Percentiles rank a stretch among this genome's conserved stretches.
These are phyloP conservation scores for Acronicta aceris DNA, from an alignment of 2,888 invertebrate species.

Conservation along the genomic window DNA sequence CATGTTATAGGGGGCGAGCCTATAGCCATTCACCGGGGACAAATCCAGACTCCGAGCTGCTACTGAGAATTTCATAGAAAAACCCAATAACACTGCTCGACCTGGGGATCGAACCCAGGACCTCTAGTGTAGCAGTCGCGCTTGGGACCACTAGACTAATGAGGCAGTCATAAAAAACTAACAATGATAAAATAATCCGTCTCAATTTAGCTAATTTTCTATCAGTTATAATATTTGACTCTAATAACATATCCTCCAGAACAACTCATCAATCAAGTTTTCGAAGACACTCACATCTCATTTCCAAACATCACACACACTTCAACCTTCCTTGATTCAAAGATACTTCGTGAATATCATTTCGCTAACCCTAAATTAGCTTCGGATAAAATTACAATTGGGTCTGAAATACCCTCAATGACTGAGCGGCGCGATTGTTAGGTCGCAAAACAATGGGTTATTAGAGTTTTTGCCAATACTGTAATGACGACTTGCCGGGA, in stretches of 20 bases:
- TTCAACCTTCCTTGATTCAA: slow-evolving; percentile 10
- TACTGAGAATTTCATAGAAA: too few species aligned
- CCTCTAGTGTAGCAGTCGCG: too few species aligned
- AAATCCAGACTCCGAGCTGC: too few species aligned
- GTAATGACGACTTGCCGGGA: slow-evolving; percentile 64
- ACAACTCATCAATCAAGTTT: slow-evolving; percentile 29
- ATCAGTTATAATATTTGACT: slow-evolving; percentile 22
- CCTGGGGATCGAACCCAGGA: too few species aligned
- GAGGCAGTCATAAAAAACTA: too few species aligned
- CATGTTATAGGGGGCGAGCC: too few species aligned
- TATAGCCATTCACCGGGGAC: too few species aligned
- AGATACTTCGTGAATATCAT: slow-evolving; percentile 23
- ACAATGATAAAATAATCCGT: too few species aligned
- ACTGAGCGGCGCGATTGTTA: slow-evolving; percentile 50
- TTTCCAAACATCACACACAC: slow-evolving; percentile 13
- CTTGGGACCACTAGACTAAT: too few species aligned
- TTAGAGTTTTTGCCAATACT: slow-evolving; percentile 75
- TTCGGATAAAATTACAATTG: slow-evolving; percentile 51
- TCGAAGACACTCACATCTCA: slow-evolving; percentile 18
- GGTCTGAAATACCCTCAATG: slow-evolving; percentile 36
- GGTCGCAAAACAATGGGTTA: slow-evolving; percentile 72
- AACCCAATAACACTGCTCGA: too few species aligned
- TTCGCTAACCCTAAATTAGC: slow-evolving; percentile 53
- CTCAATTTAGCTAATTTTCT: too few species aligned
- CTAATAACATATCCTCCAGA: slow-evolving; percentile 24